phyloP scores from a whole-genome alignment of 1,140 invertebrate species.

The Sesamia nonagrioides region DNA sequence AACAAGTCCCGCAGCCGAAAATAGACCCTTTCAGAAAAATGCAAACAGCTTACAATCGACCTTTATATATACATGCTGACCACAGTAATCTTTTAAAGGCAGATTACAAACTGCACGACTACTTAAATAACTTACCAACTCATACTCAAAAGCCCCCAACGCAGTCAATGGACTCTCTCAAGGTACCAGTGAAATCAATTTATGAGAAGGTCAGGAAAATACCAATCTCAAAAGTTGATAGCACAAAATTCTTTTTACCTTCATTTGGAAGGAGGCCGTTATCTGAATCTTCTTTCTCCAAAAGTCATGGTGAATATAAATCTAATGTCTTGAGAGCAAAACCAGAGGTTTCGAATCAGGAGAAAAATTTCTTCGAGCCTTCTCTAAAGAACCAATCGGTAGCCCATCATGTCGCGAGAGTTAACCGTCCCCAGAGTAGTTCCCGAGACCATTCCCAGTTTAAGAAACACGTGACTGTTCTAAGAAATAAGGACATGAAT shows the following conservation, averaged over 20 bases:
- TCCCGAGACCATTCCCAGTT: conserved; percentile 22
- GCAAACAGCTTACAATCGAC: neutral
- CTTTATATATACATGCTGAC: conserved; percentile 30
- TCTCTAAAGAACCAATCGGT: conserved; percentile 28
- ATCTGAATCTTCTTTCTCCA: neutral
- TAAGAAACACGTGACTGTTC: conserved; percentile 66
- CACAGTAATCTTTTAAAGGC: conserved; percentile 60
- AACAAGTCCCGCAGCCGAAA: conserved; percentile 18
- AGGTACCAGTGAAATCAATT: conserved; percentile 47
- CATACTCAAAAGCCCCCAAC: conserved; percentile 40
- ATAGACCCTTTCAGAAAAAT: conserved; percentile 36
- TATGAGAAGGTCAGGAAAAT: conserved; percentile 64
- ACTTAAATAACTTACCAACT: conserved; percentile 40
- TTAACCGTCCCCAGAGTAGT: conserved; percentile 15
- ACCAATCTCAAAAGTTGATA: conserved; percentile 65
- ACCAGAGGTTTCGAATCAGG: neutral
- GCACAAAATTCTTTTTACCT: conserved; percentile 69
- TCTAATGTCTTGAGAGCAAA: neutral
- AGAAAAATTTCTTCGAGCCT: conserved; percentile 56
- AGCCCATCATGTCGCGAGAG: conserved; percentile 31
- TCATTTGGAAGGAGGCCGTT: conserved; percentile 52
- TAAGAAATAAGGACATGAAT: conserved; percentile 66
- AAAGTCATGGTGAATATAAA: neutral
- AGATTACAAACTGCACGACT: conserved; percentile 63
- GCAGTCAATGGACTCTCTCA: neutral